Evolutionary conservation across 2,888 invertebrate genomes (phyloP).

Genomic region (Apotomis betuletana): DNA sequence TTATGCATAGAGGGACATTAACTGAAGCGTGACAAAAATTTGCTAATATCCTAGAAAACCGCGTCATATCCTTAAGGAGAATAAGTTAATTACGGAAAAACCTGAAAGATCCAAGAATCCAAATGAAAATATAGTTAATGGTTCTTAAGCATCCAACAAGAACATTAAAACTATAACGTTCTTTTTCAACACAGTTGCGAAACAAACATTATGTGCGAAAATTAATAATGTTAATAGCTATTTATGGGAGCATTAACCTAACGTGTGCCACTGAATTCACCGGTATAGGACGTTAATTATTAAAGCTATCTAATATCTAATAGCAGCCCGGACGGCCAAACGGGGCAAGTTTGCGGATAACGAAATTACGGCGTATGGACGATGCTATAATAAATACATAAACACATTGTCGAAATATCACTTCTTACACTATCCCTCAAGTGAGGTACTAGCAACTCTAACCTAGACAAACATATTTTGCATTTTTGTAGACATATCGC

Average conservation of each 20-base stretch:
- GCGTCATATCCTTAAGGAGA: too few relatives aligned
- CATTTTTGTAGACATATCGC: too few relatives aligned
- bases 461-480: too few relatives aligned
- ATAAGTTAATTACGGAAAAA: too few relatives aligned
- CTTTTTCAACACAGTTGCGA: neutral
- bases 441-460: neutral
- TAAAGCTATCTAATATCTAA: slow-evolving; percentile 48
- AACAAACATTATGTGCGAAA: slow-evolving; percentile 11
- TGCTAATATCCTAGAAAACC: too few relatives aligned
- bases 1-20: too few relatives aligned
- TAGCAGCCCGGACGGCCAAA: slow-evolving; percentile 50
- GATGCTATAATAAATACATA: neutral
- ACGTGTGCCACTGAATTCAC: slow-evolving; percentile 46
- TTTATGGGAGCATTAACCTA: slow-evolving; percentile 34
- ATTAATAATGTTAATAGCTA: slow-evolving; percentile 20
- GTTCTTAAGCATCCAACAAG: neutral
- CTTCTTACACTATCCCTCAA: neutral
- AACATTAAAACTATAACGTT: neutral
- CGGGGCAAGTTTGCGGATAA: slow-evolving; percentile 67
- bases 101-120: too few relatives aligned
- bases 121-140: neutral
- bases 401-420: neutral
- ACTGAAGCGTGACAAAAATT: too few relatives aligned
- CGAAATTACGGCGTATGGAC: slow-evolving; percentile 30
- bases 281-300: slow-evolving; percentile 67